These are phyloP conservation scores for Channa argus DNA, from an alignment of 2,113 vertebrate genomes.

Conservation along the genomic window DNA sequence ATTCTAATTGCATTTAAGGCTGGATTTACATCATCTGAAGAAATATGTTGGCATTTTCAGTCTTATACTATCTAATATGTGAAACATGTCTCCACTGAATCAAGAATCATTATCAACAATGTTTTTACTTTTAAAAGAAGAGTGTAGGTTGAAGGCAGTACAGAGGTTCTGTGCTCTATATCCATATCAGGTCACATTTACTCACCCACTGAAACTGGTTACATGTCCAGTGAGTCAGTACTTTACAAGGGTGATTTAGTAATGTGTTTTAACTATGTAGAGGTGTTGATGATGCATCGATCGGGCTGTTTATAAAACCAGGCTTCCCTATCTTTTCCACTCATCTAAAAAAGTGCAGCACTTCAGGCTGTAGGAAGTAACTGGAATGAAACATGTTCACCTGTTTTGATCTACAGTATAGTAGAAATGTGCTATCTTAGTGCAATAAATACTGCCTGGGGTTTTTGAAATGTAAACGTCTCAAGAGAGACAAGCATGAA, in stretches of 20 bases:
- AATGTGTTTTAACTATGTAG: conserved; percentile 31
- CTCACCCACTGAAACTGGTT: conserved; percentile 52
- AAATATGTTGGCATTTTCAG: no score
- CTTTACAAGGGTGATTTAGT: conserved; percentile 47
- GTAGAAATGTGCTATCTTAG: neutral
- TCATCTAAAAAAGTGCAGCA: conserved; percentile 10
- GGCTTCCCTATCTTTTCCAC: conserved; percentile 11
- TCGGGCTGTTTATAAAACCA: conserved; percentile 25
- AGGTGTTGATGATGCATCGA: conserved; percentile 33
- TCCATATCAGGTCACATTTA: conserved; percentile 22
- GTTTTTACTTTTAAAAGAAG: conserved; percentile 14
- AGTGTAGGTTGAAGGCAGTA: conserved; percentile 34
- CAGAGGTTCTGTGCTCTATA: conserved; percentile 31
- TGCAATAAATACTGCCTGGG: neutral
- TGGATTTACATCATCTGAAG: no score
- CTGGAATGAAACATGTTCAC: neutral
- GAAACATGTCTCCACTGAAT: conserved; percentile 2
- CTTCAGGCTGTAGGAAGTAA: neutral
- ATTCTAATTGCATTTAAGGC: no score
- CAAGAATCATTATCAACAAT: neutral
- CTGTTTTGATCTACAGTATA: neutral
- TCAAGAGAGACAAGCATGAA: no score
- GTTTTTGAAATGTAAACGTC: no score
- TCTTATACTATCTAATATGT: neutral
- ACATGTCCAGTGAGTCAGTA: conserved; percentile 44